These are phyloP conservation scores for Clamator glandarius DNA, from an alignment of 2,797 vertebrate species.

Conservation along the genomic window DNA sequence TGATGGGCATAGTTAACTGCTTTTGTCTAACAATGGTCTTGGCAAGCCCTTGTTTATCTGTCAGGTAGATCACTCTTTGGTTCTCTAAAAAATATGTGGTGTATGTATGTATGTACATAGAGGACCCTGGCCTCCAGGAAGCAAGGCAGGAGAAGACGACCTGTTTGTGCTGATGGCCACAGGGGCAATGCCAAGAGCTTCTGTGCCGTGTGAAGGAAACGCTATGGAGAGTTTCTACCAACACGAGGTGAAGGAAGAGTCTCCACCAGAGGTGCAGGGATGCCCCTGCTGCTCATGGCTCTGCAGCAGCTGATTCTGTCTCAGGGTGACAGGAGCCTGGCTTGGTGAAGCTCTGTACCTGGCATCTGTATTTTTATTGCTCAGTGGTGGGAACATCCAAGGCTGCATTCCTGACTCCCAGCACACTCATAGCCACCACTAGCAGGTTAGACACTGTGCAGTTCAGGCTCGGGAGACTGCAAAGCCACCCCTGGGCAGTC, in stretches of 20 bases:
- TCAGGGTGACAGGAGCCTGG: not conserved
- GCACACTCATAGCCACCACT: too few relatives aligned
- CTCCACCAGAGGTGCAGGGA: too few relatives aligned
- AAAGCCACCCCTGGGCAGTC: too few relatives aligned
- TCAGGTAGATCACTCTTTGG: not conserved
- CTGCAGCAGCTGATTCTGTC: not conserved
- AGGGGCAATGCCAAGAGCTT: not conserved
- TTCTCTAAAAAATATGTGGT: not conserved
- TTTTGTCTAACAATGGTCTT: not conserved
- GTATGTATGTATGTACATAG: too few relatives aligned
- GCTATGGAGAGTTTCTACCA: not conserved
- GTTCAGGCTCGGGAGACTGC: too few relatives aligned
- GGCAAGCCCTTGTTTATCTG: not conserved
- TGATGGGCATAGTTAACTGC: not conserved
- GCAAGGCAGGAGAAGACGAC: not conserved
- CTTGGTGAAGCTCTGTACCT: too few relatives aligned
- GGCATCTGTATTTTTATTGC: too few relatives aligned
- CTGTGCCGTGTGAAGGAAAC: too few relatives aligned
- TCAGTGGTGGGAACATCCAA: too few relatives aligned
- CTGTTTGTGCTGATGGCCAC: not conserved
- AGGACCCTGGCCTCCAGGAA: not conserved
- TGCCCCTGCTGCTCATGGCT: not conserved
- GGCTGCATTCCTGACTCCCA: too few relatives aligned
- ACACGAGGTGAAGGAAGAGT: too few relatives aligned
- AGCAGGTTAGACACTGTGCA: too few relatives aligned